A percentile compares a stretch with the other conserved stretches of the same genome.
These are phyloP conservation scores for Acridotheres tristis DNA, from an alignment of 2,797 vertebrate species.

Conservation along the genomic window DNA sequence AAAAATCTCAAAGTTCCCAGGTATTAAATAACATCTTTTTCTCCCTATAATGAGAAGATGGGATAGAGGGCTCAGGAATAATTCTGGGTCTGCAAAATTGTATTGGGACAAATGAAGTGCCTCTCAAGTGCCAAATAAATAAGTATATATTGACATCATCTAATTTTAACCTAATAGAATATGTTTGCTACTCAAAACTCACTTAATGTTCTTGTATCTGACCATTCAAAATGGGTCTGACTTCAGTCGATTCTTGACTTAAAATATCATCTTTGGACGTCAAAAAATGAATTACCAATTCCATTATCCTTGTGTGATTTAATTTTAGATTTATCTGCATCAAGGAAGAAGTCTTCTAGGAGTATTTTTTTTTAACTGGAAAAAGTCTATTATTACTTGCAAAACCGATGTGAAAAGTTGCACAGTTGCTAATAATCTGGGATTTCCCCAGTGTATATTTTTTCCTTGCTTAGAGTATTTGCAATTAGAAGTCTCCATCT, in stretches of 20 bases:
- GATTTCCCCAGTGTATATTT: slow-evolving; percentile 28
- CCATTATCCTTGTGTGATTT: not conserved
- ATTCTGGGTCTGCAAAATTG: not conserved
- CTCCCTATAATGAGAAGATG: not conserved
- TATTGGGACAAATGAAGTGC: not conserved
- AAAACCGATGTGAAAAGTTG: slow-evolving; percentile 27
- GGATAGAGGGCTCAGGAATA: not conserved
- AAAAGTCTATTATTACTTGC: slow-evolving; percentile 23
- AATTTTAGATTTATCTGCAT: slow-evolving; percentile 44
- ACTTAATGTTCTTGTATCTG: not conserved
- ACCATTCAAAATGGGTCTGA: not conserved
- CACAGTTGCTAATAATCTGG: slow-evolving; percentile 42
- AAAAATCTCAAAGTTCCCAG: not conserved
- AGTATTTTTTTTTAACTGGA: not conserved
- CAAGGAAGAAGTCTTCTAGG: not conserved
- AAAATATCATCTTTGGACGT: not conserved
- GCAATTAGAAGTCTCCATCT: slow-evolving; percentile 56
- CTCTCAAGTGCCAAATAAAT: slow-evolving; percentile 5
- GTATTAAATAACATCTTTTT: not conserved
- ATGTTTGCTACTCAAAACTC: not conserved
- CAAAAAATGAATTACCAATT: slow-evolving; percentile 44
- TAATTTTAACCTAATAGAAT: not conserved
- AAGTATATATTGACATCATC: not conserved
- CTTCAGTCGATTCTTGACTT: slow-evolving; percentile 28
- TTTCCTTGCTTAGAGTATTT: slow-evolving; percentile 47